phyloP scores from a whole-genome alignment of 2,797 vertebrate species.

The Acrossocheilus wenchowensis region DNA sequence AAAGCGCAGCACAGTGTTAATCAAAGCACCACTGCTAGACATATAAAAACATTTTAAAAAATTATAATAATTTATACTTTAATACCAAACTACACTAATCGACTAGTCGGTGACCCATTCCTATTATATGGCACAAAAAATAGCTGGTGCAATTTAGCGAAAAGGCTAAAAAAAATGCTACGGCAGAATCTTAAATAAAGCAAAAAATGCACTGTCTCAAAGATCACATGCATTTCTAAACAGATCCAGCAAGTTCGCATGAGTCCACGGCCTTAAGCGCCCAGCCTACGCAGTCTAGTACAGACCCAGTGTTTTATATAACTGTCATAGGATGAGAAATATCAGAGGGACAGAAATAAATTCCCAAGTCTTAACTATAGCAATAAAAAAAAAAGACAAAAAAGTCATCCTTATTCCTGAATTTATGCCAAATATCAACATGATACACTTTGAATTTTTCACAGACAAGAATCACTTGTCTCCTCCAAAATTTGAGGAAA shows the following conservation, averaged over 20 bases:
- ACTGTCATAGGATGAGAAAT: conserved; percentile 13
- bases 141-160: not conserved
- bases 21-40: not conserved
- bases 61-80: not conserved
- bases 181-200: not conserved
- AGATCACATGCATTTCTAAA: conserved; percentile 32
- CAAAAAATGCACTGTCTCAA: not conserved
- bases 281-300: not conserved
- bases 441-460: not conserved
- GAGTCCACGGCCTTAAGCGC: conserved; percentile 28
- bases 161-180: not conserved
- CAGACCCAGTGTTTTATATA: conserved; percentile 31
- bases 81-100: not conserved
- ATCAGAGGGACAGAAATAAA: conserved; percentile 15
- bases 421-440: not conserved
- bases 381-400: not conserved
- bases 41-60: not conserved
- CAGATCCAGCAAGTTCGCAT: conserved; percentile 35
- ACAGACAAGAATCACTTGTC: not conserved
- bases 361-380: not conserved
- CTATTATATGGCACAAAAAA: not conserved
- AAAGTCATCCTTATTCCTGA: not conserved
- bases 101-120: not conserved
- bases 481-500: too few relatives aligned
- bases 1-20: not conserved